Percentiles rank a stretch among this genome's conserved stretches.
Conservation (phyloP, 2,113 vertebrate genomes). For the Plecturocebus donacophilus region DNA sequence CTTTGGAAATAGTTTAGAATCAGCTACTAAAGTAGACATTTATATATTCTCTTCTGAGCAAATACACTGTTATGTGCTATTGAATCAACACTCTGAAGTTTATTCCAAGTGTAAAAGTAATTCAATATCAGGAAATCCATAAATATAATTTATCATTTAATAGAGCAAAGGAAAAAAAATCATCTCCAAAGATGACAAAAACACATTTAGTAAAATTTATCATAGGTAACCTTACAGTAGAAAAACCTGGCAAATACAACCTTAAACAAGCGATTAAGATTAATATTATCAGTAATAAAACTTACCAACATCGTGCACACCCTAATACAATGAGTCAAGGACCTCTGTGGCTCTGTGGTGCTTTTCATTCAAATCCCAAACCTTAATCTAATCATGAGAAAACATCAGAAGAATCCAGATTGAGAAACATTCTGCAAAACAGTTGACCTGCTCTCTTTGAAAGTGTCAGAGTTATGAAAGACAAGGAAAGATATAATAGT, state of each 20-base stretch:
- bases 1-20: neutral
- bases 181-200: conserved; percentile 3
- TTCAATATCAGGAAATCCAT: conserved; percentile 27
- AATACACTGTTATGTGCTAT: neutral
- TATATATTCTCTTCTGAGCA: neutral
- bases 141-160: conserved; percentile 41
- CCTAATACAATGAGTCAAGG: neutral
- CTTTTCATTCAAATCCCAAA: neutral
- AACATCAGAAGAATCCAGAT: neutral
- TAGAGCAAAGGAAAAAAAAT: conserved; percentile 17
- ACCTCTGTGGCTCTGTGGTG: neutral
- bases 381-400: neutral
- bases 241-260: neutral
- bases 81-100: neutral
- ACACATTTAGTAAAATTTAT: conserved; percentile 36
- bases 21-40: neutral
- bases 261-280: neutral
- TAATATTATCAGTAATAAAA: neutral
- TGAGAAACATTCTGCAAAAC: neutral
- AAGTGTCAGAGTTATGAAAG: neutral
- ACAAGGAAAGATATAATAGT: neutral
- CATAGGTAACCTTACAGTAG: neutral
- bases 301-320: neutral
- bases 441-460: neutral
- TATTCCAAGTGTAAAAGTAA: neutral